Base-by-base conservation (phyloP, 1,140 invertebrate genomes). In the Leptinotarsa lineolata region DNA sequence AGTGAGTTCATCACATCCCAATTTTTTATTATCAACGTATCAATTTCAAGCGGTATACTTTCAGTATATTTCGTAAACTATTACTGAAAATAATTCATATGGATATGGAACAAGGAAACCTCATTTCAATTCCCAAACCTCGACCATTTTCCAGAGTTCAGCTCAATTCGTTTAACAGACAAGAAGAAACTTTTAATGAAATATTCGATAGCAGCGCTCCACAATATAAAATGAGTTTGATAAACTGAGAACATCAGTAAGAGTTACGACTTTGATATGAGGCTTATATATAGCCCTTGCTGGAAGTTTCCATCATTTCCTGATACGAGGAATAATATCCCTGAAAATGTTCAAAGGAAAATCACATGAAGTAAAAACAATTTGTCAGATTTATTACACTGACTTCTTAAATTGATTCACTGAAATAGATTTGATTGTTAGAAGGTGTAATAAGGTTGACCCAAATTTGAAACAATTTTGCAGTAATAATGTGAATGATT, bases 251-350 rank as follows among this genome's bases (percentile, higher is more conserved):
- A 54, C 48, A 54, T 18, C 48, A 54, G 48, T 54, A 54, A 54
- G 15, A 54, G 48, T 54, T 54, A 18, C 48, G n/a, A 54, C 15
- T 54, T 54, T 54, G 48, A 54, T 54, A 54, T 54, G 48, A 54
- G 48, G 48, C 16, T 4, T 54, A n/a, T 39, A 39, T 11, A 39
- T 54, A 54, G 48, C 48, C 6, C 48, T 18, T 15, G 16, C 48
- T 54, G 48, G 48, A n/a, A 54, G 48, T 54, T 54, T 54, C 48
- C 48, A 54, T 54, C 48, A 54, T 54, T 54, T 54, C 48, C 48
- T 12, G 48, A 54, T 54, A 54, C 48, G 16, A 54, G 48, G 48
- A 16, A 54, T 54, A 18, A 54, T 54, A 54, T 54, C 16, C 16
- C 48, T n/a, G 16, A 54, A 54, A 54, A 54, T 16, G 15, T 54